Evolutionary conservation across 2,113 vertebrate species (phyloP).

Genomic region (Leptobrachium ailaonicum): DNA sequence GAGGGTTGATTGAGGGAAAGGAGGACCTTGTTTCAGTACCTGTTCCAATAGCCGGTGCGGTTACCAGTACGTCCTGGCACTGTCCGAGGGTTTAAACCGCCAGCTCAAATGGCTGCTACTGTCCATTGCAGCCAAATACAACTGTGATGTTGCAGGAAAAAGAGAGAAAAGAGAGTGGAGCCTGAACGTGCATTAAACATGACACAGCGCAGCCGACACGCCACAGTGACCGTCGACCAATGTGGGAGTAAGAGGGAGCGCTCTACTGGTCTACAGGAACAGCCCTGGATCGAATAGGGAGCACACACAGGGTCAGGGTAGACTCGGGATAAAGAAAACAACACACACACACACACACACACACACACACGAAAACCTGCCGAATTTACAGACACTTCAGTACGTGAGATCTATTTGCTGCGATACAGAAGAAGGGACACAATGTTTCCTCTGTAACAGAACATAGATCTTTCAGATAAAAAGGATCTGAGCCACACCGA

Average conservation of each 20-base stretch:
- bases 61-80: conserved; percentile 91
- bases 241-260: conserved; percentile 54
- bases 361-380: not conserved
- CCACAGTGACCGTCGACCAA: conserved; percentile 48
- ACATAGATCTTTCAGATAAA: not conserved
- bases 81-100: conserved; percentile 95
- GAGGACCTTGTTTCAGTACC: conserved; percentile 81
- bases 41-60: conserved; percentile 76
- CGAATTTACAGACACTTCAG: conserved; percentile 51
- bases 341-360: conserved; percentile 26
- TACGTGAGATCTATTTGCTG: conserved; percentile 44
- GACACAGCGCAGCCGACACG: conserved; percentile 70
- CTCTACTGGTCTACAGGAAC: conserved; percentile 52
- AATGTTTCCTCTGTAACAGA: not conserved
- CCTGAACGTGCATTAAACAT: conserved; percentile 76
- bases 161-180: conserved; percentile 69
- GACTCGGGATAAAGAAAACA: conserved; percentile 47
- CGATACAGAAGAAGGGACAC: not conserved
- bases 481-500: not conserved
- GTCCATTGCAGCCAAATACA: conserved; percentile 93
- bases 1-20: conserved; percentile 61
- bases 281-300: conserved; percentile 50
- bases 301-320: conserved; percentile 54
- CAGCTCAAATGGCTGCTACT: conserved; percentile 90
- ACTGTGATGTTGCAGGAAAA: conserved; percentile 83